Evolutionary conservation across 2,797 vertebrate species (phyloP), one percentile per base, ranked within the genome.

Genomic region (Arnoldichthys spilopterus): DNA sequence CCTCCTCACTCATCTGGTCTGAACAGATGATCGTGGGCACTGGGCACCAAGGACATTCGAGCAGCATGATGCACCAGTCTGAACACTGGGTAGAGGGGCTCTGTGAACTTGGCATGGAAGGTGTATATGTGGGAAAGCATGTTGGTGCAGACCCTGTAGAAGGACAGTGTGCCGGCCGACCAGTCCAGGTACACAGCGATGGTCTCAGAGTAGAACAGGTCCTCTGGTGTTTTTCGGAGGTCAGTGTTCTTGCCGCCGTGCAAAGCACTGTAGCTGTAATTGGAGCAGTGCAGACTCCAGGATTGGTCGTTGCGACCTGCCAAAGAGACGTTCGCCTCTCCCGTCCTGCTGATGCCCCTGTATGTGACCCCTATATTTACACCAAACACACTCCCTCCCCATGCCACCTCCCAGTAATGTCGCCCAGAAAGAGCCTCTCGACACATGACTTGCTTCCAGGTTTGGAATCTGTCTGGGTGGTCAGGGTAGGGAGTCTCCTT

Each of bases 101-200:
- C 30, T 2, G 56, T 3, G 16, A 77, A 70, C 28, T 32, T 16
- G 7, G 15, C 13, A 4, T 53, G 24, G 54, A 80, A 82, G 0
- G 83, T 82, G 77, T 80, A 62, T 8, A 82, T 61, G 66, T 85
- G 83, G 18, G 40, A 72, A 16, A 49, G 59, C 20, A 24, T 34
- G 45, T 72, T 22, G n/a, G 2, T 28, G 58, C 77, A 62, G 47
- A 82, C 22, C 0, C 2, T 32, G 37, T 75, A 85, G 58, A 82
- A 85, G 24, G 80, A 85, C 18, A 85, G 24, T 18, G 12, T 18
- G 6, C 83, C 80, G 30, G 64, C 71, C 3, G 11, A 61, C 9
- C 61, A 75, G 74, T 85, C 80, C 61, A 85, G 71, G 58, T 80
- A 82, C 37, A 85, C 77, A 4, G 74, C 80, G 1, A 66, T 53